Evolutionary conservation across 1,140 invertebrate genomes (phyloP).

Genomic region (Drosophila persimilis): DNA sequence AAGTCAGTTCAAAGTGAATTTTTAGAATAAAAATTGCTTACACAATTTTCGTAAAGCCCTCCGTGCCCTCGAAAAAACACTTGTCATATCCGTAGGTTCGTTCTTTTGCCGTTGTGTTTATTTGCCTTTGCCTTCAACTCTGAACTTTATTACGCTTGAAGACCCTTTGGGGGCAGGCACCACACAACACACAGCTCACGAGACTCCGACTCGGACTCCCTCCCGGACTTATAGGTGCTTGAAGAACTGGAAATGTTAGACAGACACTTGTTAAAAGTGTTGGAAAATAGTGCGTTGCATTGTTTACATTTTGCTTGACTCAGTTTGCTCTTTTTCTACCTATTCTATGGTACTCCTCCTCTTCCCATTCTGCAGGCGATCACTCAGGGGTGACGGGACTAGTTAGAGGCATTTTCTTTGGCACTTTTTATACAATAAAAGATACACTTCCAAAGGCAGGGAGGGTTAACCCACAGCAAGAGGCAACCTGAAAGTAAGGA

Average conservation of each 20-base stretch:
- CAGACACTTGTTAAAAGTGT: constrained; percentile 77
- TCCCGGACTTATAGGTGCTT: too few species aligned
- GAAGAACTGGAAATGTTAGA: constrained; percentile 13
- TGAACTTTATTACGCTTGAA: constrained; percentile 75
- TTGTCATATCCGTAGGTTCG: constrained; percentile 24
- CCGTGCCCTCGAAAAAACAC: constrained; percentile 18
- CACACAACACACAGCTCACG: constrained; percentile 5
- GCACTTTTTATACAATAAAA: constrained; percentile 7
- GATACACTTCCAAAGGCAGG: too few species aligned
- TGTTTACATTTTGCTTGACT: constrained; percentile 80
- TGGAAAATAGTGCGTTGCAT: constrained; percentile 81
- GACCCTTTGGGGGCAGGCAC: constrained; percentile 54
- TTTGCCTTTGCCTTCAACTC: constrained; percentile 73
- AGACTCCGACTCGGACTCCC: too few species aligned
- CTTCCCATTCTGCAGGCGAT: constrained; percentile 47
- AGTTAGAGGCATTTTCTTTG: constrained; percentile 41
- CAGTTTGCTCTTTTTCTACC: constrained; percentile 47
- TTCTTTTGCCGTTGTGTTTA: constrained; percentile 42
- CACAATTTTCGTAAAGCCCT: constrained; percentile 11
- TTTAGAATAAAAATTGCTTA: constrained; percentile 7
- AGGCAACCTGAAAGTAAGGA: too few species aligned
- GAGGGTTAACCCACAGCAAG: too few species aligned
- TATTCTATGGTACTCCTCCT: constrained; percentile 53
- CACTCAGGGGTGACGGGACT: constrained; percentile 75
- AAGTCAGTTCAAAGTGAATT: not conserved